Conservation (phyloP, 2,797 vertebrate species). For the Protosalanx chinensis region DNA sequence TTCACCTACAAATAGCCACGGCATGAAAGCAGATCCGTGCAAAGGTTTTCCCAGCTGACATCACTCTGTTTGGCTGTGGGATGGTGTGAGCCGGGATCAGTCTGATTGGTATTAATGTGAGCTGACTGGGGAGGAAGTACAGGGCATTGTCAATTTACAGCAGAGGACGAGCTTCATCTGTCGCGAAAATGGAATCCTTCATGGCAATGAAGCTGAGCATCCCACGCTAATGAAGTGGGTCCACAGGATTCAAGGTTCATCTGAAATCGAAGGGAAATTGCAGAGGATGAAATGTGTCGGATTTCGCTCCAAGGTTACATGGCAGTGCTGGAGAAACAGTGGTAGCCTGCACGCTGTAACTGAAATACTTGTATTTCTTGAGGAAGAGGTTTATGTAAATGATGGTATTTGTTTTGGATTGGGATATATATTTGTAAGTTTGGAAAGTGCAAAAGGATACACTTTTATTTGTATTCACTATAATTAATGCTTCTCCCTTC, state of each 20-base stretch:
- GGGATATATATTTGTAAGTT: too few species aligned
- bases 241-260: slow-evolving; percentile 34
- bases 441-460: neutral
- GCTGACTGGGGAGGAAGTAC: slow-evolving; percentile 59
- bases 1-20: slow-evolving; percentile 42
- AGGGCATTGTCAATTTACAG: slow-evolving; percentile 65
- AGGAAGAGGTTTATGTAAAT: neutral
- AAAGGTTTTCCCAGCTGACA: slow-evolving; percentile 47
- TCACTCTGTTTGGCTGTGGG: slow-evolving; percentile 25
- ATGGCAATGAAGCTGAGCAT: slow-evolving; percentile 57
- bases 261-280: slow-evolving; percentile 47
- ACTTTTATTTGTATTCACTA: neutral
- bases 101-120: slow-evolving; percentile 54
- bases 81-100: slow-evolving; percentile 18
- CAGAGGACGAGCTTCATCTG: slow-evolving; percentile 59
- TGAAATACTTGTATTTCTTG: neutral
- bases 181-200: slow-evolving; percentile 63
- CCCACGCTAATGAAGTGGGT: slow-evolving; percentile 58
- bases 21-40: slow-evolving; percentile 36
- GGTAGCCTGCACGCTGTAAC: neutral
- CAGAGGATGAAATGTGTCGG: slow-evolving; percentile 45
- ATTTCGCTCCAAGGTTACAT: slow-evolving; percentile 42
- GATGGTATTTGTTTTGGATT: neutral
- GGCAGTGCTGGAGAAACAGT: neutral
- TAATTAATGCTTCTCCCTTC: neutral